phyloP scores from a whole-genome alignment of 2,797 vertebrate genomes.

The Xerus rutilus region DNA sequence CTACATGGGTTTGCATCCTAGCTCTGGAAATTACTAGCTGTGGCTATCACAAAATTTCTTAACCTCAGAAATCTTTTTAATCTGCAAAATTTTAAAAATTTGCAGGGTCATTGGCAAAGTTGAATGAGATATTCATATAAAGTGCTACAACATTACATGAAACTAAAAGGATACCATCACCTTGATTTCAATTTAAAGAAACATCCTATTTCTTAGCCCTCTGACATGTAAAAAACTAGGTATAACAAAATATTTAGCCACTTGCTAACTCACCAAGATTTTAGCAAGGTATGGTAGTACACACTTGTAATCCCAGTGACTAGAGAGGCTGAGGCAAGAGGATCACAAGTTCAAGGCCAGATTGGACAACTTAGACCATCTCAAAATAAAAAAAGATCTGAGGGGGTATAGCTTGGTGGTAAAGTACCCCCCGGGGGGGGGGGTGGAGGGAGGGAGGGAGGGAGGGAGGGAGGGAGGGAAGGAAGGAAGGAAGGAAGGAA shows the following conservation, averaged over 20 bases:
- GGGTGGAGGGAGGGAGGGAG: too few species aligned
- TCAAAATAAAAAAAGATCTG: too few species aligned
- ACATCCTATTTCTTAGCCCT: conserved; percentile 12
- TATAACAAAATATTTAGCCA: not conserved
- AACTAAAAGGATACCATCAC: not conserved
- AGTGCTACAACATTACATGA: not conserved
- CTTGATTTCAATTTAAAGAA: conserved; percentile 26
- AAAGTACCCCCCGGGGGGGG: too few species aligned
- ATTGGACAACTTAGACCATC: too few species aligned
- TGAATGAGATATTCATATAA: conserved; percentile 16
- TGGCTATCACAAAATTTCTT: not conserved
- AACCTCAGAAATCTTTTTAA: not conserved
- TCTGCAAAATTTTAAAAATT: not conserved
- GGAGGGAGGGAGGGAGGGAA: too few species aligned
- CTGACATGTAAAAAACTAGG: not conserved
- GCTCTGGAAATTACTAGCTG: not conserved
- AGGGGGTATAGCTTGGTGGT: too few species aligned
- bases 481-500: too few species aligned
- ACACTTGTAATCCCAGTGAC: too few species aligned
- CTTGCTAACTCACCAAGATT: not conserved
- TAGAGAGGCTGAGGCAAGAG: too few species aligned
- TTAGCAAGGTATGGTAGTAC: not conserved
- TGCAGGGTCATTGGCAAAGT: conserved; percentile 1
- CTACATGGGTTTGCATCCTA: not conserved
- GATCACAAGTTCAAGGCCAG: too few species aligned